Evolutionary conservation across 2,113 vertebrate genomes (phyloP), one percentile per base, ranked within the genome.

Genomic region (Pelmatolapia mariae): DNA sequence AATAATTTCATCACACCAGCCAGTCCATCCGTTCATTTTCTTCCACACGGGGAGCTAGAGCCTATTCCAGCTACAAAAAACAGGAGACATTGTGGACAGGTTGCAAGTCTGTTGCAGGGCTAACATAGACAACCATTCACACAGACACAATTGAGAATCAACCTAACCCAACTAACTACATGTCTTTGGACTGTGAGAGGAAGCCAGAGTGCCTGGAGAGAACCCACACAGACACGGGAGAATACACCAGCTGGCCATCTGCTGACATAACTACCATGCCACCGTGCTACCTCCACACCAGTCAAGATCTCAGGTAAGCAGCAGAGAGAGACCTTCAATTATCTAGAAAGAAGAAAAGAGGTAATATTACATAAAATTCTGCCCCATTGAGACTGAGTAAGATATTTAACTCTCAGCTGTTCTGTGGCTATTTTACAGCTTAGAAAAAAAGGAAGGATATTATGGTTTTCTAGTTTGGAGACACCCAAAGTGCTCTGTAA

Each of bases 401-500:
- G 3, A 5, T 13, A 3, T 56, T 52, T 52, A 52, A 88, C 52
- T 61, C 33, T 22, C 79, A 82, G 26, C 40, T 81, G 29, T 19
- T 83, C 31, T n/a, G 45, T 47, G 31, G 19, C 56, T 50, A 83
- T 81, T 9, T 9, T 26, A 16, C 19, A 78, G 54, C 40, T 15
- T 1, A 31, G 15, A 45, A 40, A 73, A 13, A 80, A 82, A 24
- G 83, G 80, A 68, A 18, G 47, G 59, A 84, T 80, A 7, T 85
- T 19, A 36, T 86, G 80, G 87, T 89, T 73, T 36, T 81, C 43
- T 26, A 16, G 52, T 68, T 36, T 47, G 93, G 94, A 95, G 93
- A 95, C 95, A 91, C 94, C 96, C 95, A 83, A 33, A 9, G 76
- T 81, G 80, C 90, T 87, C 90, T 95, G 81, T 90, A 89, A 96